Conservation (phyloP, 1,140 invertebrate species). For the Panagrolaimus sp. region DNA sequence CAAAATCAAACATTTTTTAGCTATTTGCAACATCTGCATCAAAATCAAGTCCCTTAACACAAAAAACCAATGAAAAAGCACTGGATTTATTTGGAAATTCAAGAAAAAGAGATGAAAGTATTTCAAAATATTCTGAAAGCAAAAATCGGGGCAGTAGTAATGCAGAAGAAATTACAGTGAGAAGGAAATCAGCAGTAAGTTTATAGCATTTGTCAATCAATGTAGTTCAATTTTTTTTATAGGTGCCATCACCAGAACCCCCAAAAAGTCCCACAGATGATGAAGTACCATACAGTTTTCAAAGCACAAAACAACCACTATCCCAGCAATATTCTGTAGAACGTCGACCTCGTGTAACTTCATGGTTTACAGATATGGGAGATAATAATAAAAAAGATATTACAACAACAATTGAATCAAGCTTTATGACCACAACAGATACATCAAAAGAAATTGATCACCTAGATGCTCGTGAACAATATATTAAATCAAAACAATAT, state of each 20-base stretch:
- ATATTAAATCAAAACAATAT: slow-evolving; percentile 3
- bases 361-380: not conserved
- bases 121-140: too few relatives aligned
- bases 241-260: not conserved
- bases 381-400: not conserved
- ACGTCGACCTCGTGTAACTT: not conserved
- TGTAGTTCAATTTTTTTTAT: not conserved
- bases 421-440: not conserved
- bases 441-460: not conserved
- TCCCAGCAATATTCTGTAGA: not conserved
- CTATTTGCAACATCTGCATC: not conserved
- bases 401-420: not conserved
- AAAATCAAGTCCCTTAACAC: not conserved
- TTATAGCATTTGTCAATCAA: not conserved
- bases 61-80: not conserved
- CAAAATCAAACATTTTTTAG: too few relatives aligned
- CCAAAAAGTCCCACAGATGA: not conserved
- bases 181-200: not conserved
- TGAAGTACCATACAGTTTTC: not conserved
- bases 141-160: not conserved
- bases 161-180: not conserved
- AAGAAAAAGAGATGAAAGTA: too few relatives aligned
- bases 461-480: not conserved
- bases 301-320: not conserved
- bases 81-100: too few relatives aligned